These are phyloP conservation scores for Isoperla grammatica DNA, from an alignment of 2,888 invertebrate genomes.

Conservation along the genomic window DNA sequence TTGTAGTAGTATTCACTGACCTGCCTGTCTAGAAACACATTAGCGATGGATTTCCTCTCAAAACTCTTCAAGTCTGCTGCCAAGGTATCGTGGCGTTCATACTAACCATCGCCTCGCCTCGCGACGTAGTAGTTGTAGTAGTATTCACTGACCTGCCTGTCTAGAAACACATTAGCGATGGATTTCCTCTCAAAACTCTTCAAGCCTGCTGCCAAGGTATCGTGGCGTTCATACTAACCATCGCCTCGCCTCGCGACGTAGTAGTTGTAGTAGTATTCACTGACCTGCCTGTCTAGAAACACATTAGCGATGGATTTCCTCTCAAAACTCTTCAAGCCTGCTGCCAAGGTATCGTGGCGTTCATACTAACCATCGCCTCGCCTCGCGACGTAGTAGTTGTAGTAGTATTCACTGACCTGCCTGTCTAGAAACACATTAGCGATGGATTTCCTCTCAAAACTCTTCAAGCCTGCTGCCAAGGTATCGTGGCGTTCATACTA, in stretches of 20 bases:
- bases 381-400: no score
- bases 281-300: no score
- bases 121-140: no score
- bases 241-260: not conserved
- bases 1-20: no score
- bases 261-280: no score
- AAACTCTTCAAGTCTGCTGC: constrained; percentile 14
- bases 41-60: constrained; percentile 24
- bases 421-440: no score
- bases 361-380: not conserved
- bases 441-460: constrained; percentile 26
- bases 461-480: constrained; percentile 9
- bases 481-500: not conserved
- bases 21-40: no score
- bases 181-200: constrained; percentile 25
- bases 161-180: constrained; percentile 5
- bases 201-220: constrained; percentile 5
- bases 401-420: no score
- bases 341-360: constrained; percentile 7
- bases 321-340: constrained; percentile 16
- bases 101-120: not conserved
- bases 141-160: no score
- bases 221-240: no score
- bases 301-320: constrained; percentile 23
- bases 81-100: constrained; percentile 4